Conservation (phyloP, 1,140 invertebrate species). For the Conus ventricosus region DNA sequence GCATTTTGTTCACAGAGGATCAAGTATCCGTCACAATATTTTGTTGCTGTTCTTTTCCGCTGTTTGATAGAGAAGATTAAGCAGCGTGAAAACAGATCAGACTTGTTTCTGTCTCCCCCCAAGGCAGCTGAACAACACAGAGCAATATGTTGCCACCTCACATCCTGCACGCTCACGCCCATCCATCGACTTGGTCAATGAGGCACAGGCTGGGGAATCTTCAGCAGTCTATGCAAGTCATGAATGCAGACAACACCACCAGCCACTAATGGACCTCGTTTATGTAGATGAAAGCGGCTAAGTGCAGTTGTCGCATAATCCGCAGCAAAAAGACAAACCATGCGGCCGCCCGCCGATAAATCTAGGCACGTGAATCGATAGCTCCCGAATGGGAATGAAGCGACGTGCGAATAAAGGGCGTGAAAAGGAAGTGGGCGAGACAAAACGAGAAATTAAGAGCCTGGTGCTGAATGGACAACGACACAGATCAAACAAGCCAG, state of each 20-base stretch:
- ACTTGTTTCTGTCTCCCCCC: neutral
- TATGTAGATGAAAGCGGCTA: neutral
- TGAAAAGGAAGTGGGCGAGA: constrained; percentile 2
- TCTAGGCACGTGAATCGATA: neutral
- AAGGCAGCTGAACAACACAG: neutral
- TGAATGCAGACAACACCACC: neutral
- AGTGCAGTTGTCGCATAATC: neutral
- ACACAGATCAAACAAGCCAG: neutral
- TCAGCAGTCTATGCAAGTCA: constrained; percentile 2
- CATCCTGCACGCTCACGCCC: neutral
- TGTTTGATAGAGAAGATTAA: too few species aligned
- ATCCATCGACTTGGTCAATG: neutral
- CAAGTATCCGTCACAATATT: too few species aligned
- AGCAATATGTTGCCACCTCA: neutral
- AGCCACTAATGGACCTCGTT: neutral
- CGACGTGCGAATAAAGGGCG: neutral
- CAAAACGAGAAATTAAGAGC: constrained; percentile 11
- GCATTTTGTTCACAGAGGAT: too few species aligned
- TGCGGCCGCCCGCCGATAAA: neutral
- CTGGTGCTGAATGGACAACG: neutral
- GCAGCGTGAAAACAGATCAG: too few species aligned
- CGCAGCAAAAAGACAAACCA: neutral
- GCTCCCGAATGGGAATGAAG: neutral
- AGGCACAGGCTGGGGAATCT: neutral
- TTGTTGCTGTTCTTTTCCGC: too few species aligned